phyloP scores from a whole-genome alignment of 2,113 vertebrate species.

The Labrus mixtus region DNA sequence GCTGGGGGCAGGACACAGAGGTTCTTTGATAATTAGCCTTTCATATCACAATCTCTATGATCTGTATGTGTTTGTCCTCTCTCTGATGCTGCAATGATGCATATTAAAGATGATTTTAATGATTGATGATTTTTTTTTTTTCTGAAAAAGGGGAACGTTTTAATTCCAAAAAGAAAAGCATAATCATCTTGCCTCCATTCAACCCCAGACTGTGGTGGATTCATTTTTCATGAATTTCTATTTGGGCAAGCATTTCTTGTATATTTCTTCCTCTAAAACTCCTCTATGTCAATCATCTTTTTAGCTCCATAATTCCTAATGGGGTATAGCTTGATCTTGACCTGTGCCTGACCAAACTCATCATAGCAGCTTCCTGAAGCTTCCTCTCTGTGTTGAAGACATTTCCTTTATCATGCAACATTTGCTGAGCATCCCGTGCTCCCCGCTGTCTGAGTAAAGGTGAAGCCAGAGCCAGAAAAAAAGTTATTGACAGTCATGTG shows the following conservation, averaged over 20 bases:
- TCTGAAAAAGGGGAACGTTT: not conserved
- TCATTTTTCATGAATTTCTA: not conserved
- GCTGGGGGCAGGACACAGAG: conserved; percentile 50
- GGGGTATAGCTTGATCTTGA: not conserved
- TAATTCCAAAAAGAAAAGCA: not conserved
- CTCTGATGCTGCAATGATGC: conserved; percentile 17
- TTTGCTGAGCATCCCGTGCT: conserved; percentile 23
- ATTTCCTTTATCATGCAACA: conserved; percentile 11
- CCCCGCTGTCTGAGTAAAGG: conserved; percentile 22
- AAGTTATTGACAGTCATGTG: conserved; percentile 65
- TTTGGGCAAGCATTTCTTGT: not conserved
- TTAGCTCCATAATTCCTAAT: not conserved
- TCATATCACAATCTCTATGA: conserved; percentile 39
- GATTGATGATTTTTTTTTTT: no score
- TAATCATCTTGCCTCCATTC: not conserved
- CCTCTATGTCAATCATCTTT: not conserved
- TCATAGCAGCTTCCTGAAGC: not conserved
- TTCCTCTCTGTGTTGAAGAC: conserved; percentile 1
- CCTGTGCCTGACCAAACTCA: not conserved
- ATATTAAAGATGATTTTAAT: conserved; percentile 30
- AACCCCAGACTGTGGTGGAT: not conserved
- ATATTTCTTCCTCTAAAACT: not conserved
- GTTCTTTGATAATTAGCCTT: conserved; percentile 55
- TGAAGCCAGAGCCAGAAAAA: conserved; percentile 36
- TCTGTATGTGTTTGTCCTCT: conserved; percentile 23